Evolutionary conservation across 1,140 invertebrate genomes (phyloP).

Genomic region (Choristoneura fumiferana): DNA sequence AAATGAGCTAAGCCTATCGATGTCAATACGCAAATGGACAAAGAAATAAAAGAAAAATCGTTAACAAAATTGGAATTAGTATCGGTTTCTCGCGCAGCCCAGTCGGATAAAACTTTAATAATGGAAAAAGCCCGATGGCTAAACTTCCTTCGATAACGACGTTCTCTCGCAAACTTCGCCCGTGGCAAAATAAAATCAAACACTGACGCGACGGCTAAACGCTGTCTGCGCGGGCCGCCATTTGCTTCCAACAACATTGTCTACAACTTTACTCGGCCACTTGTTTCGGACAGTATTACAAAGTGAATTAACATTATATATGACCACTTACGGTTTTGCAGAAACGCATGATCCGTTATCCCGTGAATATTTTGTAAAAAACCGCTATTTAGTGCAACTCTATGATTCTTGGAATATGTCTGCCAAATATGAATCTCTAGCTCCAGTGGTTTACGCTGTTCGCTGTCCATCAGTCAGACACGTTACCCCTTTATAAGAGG

Average conservation of each 20-base stretch:
- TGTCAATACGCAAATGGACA: constrained; percentile 3
- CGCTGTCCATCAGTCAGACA: too few relatives aligned
- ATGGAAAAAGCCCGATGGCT: constrained; percentile 52
- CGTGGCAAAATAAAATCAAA: constrained; percentile 44
- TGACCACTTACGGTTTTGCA: too few relatives aligned
- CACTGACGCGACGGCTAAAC: background rate
- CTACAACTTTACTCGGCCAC: background rate
- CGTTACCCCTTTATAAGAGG: too few relatives aligned
- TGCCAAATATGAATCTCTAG: too few relatives aligned
- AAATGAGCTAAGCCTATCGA: background rate
- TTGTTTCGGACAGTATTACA: too few relatives aligned
- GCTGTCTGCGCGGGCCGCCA: background rate
- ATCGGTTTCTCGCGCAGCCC: constrained; percentile 43
- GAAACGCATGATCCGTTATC: too few relatives aligned
- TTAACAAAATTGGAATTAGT: constrained; percentile 39
- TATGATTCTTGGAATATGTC: too few relatives aligned
- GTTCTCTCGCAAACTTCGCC: constrained; percentile 44
- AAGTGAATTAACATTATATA: too few relatives aligned
- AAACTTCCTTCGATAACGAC: constrained; percentile 52
- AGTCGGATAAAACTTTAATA: constrained; percentile 63
- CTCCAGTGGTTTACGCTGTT: too few relatives aligned
- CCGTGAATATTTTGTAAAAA: too few relatives aligned
- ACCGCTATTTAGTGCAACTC: too few relatives aligned
- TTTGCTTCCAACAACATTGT: background rate
- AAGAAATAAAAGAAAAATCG: constrained; percentile 20